phyloP scores from a whole-genome alignment of 2,113 vertebrate genomes.

The Uria lomvia region DNA sequence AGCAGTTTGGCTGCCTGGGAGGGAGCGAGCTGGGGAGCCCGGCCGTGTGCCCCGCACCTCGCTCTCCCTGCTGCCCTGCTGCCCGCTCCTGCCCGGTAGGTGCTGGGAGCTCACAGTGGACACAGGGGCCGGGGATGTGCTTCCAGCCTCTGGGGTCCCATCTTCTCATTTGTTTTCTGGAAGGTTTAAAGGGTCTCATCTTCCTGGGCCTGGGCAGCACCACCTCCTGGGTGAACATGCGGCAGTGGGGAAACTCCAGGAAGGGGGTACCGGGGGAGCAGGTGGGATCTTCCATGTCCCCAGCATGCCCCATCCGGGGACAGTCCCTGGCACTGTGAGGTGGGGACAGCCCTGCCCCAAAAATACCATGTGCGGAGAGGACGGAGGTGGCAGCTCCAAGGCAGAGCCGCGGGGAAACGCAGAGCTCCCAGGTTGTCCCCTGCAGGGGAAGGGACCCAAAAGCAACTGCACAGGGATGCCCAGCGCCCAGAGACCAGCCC shows the following conservation, averaged over 20 bases:
- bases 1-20: background rate
- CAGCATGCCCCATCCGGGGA: accelerated
- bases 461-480: background rate
- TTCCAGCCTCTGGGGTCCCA: background rate
- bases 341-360: background rate
- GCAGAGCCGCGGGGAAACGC: background rate
- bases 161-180: background rate
- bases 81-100: background rate
- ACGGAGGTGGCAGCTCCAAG: background rate
- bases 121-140: background rate
- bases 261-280: accelerated
- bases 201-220: background rate
- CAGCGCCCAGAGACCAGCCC: accelerated
- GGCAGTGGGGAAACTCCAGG: background rate
- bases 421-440: background rate
- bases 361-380: too few species aligned
- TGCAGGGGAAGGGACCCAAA: too few species aligned
- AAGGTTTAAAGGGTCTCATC: background rate
- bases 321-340: too few species aligned
- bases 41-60: accelerated
- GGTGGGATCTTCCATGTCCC: background rate
- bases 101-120: background rate
- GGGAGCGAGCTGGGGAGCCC: accelerated
- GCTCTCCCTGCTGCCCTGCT: too few species aligned
- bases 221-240: background rate